These are phyloP conservation scores for Amiota communis DNA, from an alignment of 2,888 invertebrate genomes.

Conservation along the genomic window DNA sequence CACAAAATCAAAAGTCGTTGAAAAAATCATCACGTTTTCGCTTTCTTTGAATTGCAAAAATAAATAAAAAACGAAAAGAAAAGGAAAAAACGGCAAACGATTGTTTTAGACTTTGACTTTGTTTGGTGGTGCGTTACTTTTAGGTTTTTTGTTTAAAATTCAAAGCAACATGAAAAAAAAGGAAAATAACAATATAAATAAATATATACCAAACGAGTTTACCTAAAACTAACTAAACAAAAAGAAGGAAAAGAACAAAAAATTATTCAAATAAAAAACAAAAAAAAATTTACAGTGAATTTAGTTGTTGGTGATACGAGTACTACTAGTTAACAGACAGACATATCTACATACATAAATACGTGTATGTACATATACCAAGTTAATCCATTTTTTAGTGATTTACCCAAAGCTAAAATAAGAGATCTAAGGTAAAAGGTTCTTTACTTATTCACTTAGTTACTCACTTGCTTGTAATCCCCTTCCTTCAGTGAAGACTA, in stretches of 20 bases:
- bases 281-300: not conserved
- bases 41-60: slow-evolving; percentile 47
- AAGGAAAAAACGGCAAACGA: not conserved
- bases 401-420: no score
- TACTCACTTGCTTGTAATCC: no score
- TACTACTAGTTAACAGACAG: no score
- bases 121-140: no score
- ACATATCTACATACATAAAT: no score
- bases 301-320: not conserved
- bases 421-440: no score
- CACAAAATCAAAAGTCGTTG: slow-evolving; percentile 42
- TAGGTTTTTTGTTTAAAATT: not conserved
- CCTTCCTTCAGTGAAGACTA: no score
- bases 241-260: not conserved
- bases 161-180: not conserved
- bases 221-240: not conserved
- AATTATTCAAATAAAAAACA: not conserved
- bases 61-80: not conserved
- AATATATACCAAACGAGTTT: not conserved
- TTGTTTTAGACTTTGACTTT: no score
- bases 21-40: slow-evolving; percentile 63
- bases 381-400: no score
- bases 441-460: no score
- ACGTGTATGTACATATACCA: no score
- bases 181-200: no score